Evolutionary conservation across 2,113 vertebrate genomes (phyloP).

Genomic region (Podarcis raffonei): DNA sequence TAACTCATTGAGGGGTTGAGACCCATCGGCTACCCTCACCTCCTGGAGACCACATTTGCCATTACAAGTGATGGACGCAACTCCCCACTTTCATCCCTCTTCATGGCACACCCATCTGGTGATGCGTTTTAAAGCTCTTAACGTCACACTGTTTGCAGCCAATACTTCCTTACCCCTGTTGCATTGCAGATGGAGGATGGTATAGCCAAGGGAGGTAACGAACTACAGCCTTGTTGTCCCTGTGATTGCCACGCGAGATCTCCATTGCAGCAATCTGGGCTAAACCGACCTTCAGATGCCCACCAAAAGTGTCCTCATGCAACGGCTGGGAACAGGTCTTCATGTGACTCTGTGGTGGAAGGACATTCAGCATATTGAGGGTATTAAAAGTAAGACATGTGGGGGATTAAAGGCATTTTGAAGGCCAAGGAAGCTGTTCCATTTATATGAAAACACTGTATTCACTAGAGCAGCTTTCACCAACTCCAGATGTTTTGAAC

Average conservation of each 20-base stretch:
- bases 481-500: not conserved
- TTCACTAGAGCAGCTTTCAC: not conserved
- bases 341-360: constrained; percentile 91
- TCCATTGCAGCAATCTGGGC: constrained; percentile 97
- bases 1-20: no score
- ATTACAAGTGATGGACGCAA: not conserved
- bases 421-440: constrained; percentile 19
- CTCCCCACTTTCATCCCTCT: not conserved
- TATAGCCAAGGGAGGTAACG: constrained; percentile 98
- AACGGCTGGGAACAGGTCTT: constrained; percentile 97
- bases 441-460: constrained; percentile 22
- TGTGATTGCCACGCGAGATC: constrained; percentile 96
- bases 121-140: not conserved
- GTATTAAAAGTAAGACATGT: constrained; percentile 18
- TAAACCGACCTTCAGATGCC: constrained; percentile 97
- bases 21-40: no score
- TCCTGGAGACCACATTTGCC: not conserved
- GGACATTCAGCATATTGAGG: constrained; percentile 24
- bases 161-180: constrained; percentile 88
- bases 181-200: constrained; percentile 96
- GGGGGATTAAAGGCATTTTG: constrained; percentile 29
- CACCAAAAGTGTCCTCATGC: constrained; percentile 97
- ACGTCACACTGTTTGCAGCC: not conserved
- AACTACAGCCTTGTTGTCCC: constrained; percentile 96
- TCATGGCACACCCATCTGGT: not conserved